Percentiles rank a stretch among this genome's conserved stretches.
These are phyloP conservation scores for Melanotaenia trifasciata DNA, from an alignment of 2,797 vertebrate genomes.

Conservation along the genomic window DNA sequence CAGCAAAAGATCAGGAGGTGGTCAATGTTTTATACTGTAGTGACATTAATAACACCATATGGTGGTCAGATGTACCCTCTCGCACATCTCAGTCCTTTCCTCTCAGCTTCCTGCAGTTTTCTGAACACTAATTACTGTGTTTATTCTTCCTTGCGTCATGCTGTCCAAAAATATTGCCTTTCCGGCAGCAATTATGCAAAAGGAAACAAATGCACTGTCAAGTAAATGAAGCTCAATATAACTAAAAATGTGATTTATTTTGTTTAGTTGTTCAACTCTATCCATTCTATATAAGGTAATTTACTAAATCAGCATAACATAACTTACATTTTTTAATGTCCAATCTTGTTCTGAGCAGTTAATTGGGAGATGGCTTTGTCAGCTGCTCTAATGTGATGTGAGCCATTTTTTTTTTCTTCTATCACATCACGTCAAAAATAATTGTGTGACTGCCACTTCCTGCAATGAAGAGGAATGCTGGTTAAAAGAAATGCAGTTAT, in stretches of 20 bases:
- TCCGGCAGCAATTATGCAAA: constrained; percentile 76
- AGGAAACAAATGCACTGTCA: constrained; percentile 66
- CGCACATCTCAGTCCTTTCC: constrained; percentile 53
- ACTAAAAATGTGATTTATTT: constrained; percentile 9
- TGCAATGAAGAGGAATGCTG: neutral
- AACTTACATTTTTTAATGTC: neutral
- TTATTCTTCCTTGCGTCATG: constrained; percentile 80
- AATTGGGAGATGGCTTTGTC: constrained; percentile 21
- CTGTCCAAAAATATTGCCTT: constrained; percentile 77
- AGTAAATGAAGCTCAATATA: constrained; percentile 28
- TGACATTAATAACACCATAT: constrained; percentile 79
- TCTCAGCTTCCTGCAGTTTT: constrained; percentile 63
- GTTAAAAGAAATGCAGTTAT: neutral
- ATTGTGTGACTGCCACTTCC: constrained; percentile 4
- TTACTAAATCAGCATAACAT: neutral
- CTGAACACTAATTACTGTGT: constrained; percentile 82
- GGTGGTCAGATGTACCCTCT: constrained; percentile 62
- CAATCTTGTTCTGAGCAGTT: neutral
- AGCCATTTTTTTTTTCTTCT: constrained; percentile 2
- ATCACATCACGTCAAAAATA: neutral
- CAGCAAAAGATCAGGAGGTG: constrained; percentile 46
- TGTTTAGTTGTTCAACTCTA: constrained; percentile 12
- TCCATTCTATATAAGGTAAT: neutral
- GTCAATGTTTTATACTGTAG: constrained; percentile 59
- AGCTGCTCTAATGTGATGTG: constrained; percentile 15